Evolutionary conservation across 2,888 invertebrate genomes (phyloP), one percentile per base, ranked within the genome.

Genomic region (Eudasyphora cyanicolor): DNA sequence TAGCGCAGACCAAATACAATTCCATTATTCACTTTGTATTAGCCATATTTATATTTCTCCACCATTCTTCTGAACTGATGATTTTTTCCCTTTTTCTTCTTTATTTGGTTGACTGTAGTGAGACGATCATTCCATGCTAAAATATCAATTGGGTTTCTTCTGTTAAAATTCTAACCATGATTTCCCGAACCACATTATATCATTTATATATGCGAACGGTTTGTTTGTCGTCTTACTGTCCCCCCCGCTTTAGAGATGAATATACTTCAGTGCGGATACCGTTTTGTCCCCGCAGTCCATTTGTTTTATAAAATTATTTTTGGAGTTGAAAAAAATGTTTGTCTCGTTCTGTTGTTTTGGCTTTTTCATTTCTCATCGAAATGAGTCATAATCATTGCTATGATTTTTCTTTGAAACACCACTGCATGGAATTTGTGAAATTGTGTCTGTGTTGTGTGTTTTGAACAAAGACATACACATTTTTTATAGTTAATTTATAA

Each of bases 381-480:
- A 38, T 64, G 64, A 64, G 35, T 64, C 64, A 64, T 51, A 51
- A 7, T 38, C 64, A 38, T 64, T 3, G n/a, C n/a, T n/a, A 60
- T 60, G n/a, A 38, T 35, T 64, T 27, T 64, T 64, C 35, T 27
- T 64, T 19, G 10, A 51, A 51, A 51, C 21, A 19, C 19, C 5
- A 6, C 21, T 51, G 24, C 51, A 17, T 8, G 10, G 8, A 51
- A 51, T 21, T 1, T 10, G 10, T 21, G 51, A 2, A n/a, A 21
- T 51, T 17, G 51, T 51, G 12, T 19, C 21, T 19, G 29, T 62
- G 24, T 29, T n/a, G 27, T 27, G 21, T 64, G 35, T 21, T 64
- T 38, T 17, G 32, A 60, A 60, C 45, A 45, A 24, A 60, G 60
- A 45, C 54, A 60, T 14, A 64, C 38, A 8, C 38, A 6, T 29